A percentile compares a stretch with the other conserved stretches of the same genome.
Conservation (phyloP, 2,888 invertebrate genomes). For the Eupithecia exiguata region DNA sequence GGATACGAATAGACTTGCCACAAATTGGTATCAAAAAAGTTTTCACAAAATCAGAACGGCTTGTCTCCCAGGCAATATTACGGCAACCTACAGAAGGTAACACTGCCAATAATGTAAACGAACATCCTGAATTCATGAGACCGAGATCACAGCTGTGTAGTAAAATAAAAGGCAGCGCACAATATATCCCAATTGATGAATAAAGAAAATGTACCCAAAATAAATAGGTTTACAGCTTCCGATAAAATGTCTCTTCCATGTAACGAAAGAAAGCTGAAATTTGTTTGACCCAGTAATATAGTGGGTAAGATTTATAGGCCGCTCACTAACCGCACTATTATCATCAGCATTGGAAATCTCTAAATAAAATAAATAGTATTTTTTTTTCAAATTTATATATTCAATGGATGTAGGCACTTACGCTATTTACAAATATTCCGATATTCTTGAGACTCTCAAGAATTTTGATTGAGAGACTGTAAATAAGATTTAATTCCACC, state of each 20-base stretch:
- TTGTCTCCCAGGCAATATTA: slow-evolving; percentile 11
- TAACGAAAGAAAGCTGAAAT: slow-evolving; percentile 2
- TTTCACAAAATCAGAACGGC: not conserved
- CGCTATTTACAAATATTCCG: not conserved
- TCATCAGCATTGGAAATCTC: not conserved
- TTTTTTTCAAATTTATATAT: no score
- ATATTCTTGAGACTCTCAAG: no score
- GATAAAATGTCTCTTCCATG: slow-evolving; percentile 14
- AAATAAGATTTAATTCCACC: no score
- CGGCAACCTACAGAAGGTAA: slow-evolving; percentile 36
- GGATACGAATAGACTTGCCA: no score
- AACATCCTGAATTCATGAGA: slow-evolving; percentile 64
- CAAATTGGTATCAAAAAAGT: not conserved
- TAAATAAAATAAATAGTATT: not conserved
- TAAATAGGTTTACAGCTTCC: slow-evolving; percentile 15
- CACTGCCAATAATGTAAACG: slow-evolving; percentile 55
- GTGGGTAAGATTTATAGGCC: not conserved
- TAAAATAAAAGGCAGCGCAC: slow-evolving; percentile 48
- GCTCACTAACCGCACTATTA: not conserved
- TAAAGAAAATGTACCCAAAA: slow-evolving; percentile 38
- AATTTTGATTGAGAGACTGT: no score
- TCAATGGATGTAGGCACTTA: not conserved
- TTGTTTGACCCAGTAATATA: slow-evolving; percentile 2
- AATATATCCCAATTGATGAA: slow-evolving; percentile 47
- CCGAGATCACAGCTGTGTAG: slow-evolving; percentile 51